Percentiles rank a stretch among this genome's conserved stretches.
Evolutionary conservation across 2,797 vertebrate genomes (phyloP).

Genomic region (Micrastur ruficollis): DNA sequence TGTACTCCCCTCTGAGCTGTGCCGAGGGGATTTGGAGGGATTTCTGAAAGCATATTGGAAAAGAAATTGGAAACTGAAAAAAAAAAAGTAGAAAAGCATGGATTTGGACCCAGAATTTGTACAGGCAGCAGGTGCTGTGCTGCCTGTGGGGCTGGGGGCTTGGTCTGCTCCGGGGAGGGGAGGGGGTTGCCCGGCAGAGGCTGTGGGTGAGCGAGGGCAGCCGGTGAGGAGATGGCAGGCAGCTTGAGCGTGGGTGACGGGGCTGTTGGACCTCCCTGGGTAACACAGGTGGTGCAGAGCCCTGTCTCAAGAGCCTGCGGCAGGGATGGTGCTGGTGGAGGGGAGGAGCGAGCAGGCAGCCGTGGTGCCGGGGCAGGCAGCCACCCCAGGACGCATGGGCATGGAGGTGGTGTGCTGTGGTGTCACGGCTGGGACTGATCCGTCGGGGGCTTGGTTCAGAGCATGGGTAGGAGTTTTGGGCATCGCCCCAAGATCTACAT

Average conservation of each 20-base stretch:
- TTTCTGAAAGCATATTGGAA: not conserved
- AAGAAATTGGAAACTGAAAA: not conserved
- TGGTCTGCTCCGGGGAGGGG: fast-evolving
- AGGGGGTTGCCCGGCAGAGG: not conserved
- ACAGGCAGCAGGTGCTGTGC: not conserved
- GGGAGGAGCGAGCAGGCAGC: not conserved
- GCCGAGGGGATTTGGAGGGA: not conserved
- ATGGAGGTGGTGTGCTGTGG: fast-evolving
- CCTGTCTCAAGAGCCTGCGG: fast-evolving
- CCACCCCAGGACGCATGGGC: fast-evolving
- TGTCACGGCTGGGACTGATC: not conserved
- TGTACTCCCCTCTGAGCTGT: fast-evolving
- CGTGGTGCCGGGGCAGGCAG: fast-evolving
- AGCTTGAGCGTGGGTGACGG: fast-evolving
- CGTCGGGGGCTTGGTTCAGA: not conserved
- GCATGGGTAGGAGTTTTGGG: fast-evolving
- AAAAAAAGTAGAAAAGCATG: not conserved
- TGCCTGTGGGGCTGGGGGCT: not conserved
- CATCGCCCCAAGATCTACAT: fast-evolving
- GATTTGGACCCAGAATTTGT: not conserved
- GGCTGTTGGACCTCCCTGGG: not conserved
- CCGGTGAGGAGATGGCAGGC: fast-evolving
- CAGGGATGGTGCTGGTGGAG: not conserved
- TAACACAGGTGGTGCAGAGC: not conserved
- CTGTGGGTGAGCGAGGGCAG: not conserved